These are phyloP conservation scores for Drosophila subsilvestris DNA, from an alignment of 2,888 invertebrate species.

Conservation along the genomic window DNA sequence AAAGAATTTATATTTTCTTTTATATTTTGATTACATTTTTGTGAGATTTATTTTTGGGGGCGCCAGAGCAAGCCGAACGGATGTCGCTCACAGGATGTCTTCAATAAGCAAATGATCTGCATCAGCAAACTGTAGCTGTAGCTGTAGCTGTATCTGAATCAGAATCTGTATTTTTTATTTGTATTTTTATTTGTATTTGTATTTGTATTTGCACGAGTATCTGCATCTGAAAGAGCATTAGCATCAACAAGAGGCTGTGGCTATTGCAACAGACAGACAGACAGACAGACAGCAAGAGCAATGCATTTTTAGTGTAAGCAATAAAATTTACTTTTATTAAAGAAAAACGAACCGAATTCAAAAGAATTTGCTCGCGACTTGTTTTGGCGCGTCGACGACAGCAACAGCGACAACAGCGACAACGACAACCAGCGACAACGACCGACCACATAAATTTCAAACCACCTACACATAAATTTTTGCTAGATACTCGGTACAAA, in stretches of 20 bases:
- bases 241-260: slow-evolving; percentile 24
- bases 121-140: slow-evolving; percentile 3
- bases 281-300: slow-evolving; percentile 18
- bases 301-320: slow-evolving; percentile 63
- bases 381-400: slow-evolving; percentile 64
- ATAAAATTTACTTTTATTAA: slow-evolving; percentile 77
- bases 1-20: neutral
- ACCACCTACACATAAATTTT: slow-evolving; percentile 78
- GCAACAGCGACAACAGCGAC: slow-evolving; percentile 32
- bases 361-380: slow-evolving; percentile 74
- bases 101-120: slow-evolving; percentile 54
- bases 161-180: neutral
- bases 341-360: slow-evolving; percentile 76
- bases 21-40: neutral
- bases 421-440: slow-evolving; percentile 44
- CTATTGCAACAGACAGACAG: slow-evolving; percentile 12
- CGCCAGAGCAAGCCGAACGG: neutral
- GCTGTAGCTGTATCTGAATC: slow-evolving; percentile 3
- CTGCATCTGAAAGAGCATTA: slow-evolving; percentile 42
- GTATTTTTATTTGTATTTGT: too few relatives aligned
- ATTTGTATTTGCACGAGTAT: slow-evolving; percentile 1
- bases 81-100: slow-evolving; percentile 56
- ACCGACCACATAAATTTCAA: slow-evolving; percentile 69
- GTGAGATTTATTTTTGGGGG: neutral
- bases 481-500: slow-evolving; percentile 49